These are phyloP conservation scores for Lasioglossum marginatum DNA, from an alignment of 2,888 invertebrate species.

Conservation along the genomic window DNA sequence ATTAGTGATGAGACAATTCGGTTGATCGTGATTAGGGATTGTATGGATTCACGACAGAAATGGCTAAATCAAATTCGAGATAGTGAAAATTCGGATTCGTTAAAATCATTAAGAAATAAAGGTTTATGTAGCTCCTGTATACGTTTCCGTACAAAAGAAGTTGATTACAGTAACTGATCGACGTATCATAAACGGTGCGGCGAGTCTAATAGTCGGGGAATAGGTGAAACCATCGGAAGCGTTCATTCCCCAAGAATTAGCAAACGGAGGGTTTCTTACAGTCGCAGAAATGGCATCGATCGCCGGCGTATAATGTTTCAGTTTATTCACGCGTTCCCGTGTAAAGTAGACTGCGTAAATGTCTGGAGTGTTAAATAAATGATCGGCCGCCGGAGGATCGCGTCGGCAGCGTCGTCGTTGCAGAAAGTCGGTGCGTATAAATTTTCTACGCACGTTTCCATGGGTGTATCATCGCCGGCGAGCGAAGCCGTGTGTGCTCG, in stretches of 20 bases:
- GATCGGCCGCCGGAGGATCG: background rate
- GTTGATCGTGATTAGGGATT: too few relatives aligned
- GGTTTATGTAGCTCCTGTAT: too few relatives aligned
- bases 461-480: too few relatives aligned
- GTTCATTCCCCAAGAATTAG: background rate
- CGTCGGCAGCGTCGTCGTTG: background rate
- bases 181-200: too few relatives aligned
- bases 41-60: too few relatives aligned
- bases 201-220: background rate
- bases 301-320: background rate
- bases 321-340: background rate
- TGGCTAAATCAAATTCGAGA: too few relatives aligned
- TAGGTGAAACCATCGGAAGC: background rate
- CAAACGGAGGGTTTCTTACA: background rate
- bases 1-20: too few relatives aligned
- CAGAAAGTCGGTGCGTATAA: conserved; percentile 12
- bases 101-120: too few relatives aligned
- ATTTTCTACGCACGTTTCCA: conserved; percentile 29
- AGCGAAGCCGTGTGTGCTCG: background rate
- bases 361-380: background rate
- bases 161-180: too few relatives aligned
- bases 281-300: background rate
- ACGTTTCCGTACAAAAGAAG: too few relatives aligned
- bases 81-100: too few relatives aligned
- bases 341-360: background rate